Conservation (phyloP, 2,797 vertebrate species). For the Liparis tanakae region DNA sequence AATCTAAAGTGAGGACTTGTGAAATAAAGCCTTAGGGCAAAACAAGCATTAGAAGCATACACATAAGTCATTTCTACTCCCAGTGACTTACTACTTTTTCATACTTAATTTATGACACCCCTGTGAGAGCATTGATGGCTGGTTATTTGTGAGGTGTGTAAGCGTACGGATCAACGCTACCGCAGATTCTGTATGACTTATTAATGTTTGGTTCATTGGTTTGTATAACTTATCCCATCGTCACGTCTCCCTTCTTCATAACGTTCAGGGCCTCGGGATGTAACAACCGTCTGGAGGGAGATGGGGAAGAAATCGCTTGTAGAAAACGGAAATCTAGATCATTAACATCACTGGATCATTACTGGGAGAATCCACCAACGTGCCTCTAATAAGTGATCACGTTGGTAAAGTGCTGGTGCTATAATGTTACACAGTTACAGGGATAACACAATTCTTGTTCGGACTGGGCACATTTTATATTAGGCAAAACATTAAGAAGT, state of each 20-base stretch:
- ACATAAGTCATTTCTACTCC: constrained; percentile 42
- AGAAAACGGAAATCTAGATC: constrained; percentile 8
- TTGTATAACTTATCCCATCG: constrained; percentile 58
- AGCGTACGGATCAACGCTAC: constrained; percentile 53
- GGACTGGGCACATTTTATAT: background rate
- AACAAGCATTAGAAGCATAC: constrained; percentile 43
- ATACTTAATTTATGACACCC: constrained; percentile 80
- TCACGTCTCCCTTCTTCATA: constrained; percentile 31
- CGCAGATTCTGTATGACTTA: constrained; percentile 81
- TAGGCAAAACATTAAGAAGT: background rate
- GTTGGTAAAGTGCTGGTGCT: background rate
- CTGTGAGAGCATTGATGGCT: constrained; percentile 48
- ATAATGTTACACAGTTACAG: background rate
- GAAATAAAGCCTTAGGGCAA: constrained; percentile 61
- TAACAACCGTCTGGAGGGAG: constrained; percentile 33
- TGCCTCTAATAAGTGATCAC: background rate
- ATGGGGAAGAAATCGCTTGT: constrained; percentile 14
- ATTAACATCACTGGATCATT: constrained; percentile 27
- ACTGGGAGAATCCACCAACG: background rate
- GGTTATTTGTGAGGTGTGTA: constrained; percentile 67
- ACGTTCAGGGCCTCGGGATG: constrained; percentile 21
- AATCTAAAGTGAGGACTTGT: constrained; percentile 51
- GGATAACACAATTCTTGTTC: background rate
- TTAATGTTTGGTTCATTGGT: constrained; percentile 76
- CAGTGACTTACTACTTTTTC: constrained; percentile 78